A percentile compares a stretch with the other conserved stretches of the same genome.
Conservation (phyloP, 2,888 invertebrate species). For the Sarcophaga caerulescens region DNA sequence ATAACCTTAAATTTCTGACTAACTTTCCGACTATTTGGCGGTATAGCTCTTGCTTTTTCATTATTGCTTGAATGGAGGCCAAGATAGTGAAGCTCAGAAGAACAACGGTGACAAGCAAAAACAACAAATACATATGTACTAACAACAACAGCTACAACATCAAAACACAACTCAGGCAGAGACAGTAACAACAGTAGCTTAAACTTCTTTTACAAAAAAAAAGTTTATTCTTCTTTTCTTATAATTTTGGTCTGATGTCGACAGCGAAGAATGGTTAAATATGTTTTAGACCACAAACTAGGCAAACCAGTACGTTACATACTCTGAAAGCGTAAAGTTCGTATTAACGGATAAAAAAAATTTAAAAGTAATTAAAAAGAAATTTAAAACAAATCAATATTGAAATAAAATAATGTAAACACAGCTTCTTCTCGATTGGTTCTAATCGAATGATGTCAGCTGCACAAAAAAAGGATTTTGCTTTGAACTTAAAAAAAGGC, state of each 20-base stretch:
- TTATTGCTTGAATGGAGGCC: conserved; percentile 39
- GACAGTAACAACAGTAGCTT: conserved; percentile 52
- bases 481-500: not conserved
- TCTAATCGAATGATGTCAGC: conserved; percentile 23
- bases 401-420: conserved; percentile 27
- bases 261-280: conserved; percentile 60
- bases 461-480: conserved; percentile 35
- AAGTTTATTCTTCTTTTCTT: conserved; percentile 26
- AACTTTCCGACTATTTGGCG: conserved; percentile 18
- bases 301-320: conserved; percentile 55
- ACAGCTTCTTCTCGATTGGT: conserved; percentile 57
- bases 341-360: conserved; percentile 48
- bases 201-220: conserved; percentile 37
- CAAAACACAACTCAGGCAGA: conserved; percentile 11
- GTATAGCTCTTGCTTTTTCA: conserved; percentile 19
- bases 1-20: conserved; percentile 22
- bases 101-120: conserved; percentile 61
- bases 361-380: conserved; percentile 1
- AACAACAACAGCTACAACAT: not conserved
- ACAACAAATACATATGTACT: not conserved
- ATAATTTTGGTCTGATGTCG: conserved; percentile 57
- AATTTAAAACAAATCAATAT: not conserved
- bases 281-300: conserved; percentile 60
- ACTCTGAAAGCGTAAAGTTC: conserved; percentile 58
- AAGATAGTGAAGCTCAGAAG: conserved; percentile 48